Evolutionary conservation across 1,140 invertebrate genomes (phyloP).

Genomic region (Adoxophyes honmai): DNA sequence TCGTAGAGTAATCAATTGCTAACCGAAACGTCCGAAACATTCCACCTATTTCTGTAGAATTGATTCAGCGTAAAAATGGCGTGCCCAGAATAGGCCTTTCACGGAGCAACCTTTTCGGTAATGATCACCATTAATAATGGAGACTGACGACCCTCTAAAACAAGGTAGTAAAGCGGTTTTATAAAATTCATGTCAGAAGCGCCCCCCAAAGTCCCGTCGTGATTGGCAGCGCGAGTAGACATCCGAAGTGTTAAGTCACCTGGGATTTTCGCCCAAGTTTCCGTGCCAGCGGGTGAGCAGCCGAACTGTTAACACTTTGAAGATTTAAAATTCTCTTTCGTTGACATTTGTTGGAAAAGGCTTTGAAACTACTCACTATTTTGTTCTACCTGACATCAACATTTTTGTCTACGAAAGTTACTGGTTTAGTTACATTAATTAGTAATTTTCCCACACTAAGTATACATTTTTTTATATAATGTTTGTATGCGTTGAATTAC

Average conservation of each 20-base stretch:
- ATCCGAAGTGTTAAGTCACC: conserved; percentile 20
- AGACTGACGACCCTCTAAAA: conserved; percentile 7
- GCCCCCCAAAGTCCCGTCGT: not conserved
- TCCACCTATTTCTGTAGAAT: no score
- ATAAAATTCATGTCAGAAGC: conserved; percentile 11
- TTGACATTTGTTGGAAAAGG: conserved; percentile 21
- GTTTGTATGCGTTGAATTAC: not conserved
- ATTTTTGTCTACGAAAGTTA: not conserved
- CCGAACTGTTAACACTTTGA: conserved; percentile 20
- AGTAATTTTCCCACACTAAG: not conserved
- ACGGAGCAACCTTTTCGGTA: conserved; percentile 7
- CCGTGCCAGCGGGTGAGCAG: conserved; percentile 9
- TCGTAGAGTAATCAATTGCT: no score
- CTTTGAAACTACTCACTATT: conserved; percentile 14
- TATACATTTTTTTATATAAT: not conserved
- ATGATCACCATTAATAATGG: conserved; percentile 11
- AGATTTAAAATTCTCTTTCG: conserved; percentile 20
- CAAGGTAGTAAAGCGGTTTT: not conserved
- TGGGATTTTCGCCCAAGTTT: conserved; percentile 22
- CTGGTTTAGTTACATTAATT: not conserved
- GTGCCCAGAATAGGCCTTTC: conserved; percentile 7
- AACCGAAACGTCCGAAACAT: no score
- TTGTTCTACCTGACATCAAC: not conserved
- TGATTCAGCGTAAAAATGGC: not conserved
- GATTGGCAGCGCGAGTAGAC: conserved; percentile 2